Evolutionary conservation across 2,113 vertebrate species (phyloP), one percentile per base, ranked within the genome.

Genomic region (Mirounga angustirostris): DNA sequence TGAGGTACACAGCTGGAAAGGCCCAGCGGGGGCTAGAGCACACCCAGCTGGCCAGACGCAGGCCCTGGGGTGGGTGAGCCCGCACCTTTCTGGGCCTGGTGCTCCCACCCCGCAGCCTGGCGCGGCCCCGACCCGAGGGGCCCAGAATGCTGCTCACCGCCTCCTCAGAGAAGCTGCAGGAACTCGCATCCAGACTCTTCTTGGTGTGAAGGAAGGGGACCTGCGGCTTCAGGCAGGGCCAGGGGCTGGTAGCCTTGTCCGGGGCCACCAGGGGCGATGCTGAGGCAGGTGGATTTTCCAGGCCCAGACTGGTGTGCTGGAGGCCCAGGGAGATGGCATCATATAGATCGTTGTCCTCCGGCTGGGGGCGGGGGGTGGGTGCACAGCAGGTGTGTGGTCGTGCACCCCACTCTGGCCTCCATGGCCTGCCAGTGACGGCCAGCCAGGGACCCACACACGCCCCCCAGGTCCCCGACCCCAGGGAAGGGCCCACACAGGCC

Each of bases 391-490:
- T 0, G 12, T 0, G 10, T 46, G 40, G 67, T 92, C 52, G 71
- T 11, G 33, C 1, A 22, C 3, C 21, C 63, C 36, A 9, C 1
- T 7, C 7, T 2, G 2, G 30, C 59, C 61, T 54, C 58, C 21
- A 73, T 14, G 18, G 4, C 76, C 58, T 52, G 4, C 54, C 40
- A 28, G 58, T 46, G 56, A 40, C 26, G 40, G n/a, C 46, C 28
- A 26, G 46, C 3, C 1, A 79, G 67, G 46, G n/a, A 22, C 18
- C 1, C 6, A n/a, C 61, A 56, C 18, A 19, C 10, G 65, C 13
- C 78, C 40, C 22, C 79, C 14, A 19, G 36, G 40, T 30, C 88
- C 56, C 22, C 96, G 99, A 99, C 98, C 99, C 97, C 43, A 88
- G 97, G 87, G 97, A 98, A 1, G 98, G 97, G 46, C 46, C 46